Conservation (phyloP, 1,140 invertebrate genomes). For the Bradynema listronoti region DNA sequence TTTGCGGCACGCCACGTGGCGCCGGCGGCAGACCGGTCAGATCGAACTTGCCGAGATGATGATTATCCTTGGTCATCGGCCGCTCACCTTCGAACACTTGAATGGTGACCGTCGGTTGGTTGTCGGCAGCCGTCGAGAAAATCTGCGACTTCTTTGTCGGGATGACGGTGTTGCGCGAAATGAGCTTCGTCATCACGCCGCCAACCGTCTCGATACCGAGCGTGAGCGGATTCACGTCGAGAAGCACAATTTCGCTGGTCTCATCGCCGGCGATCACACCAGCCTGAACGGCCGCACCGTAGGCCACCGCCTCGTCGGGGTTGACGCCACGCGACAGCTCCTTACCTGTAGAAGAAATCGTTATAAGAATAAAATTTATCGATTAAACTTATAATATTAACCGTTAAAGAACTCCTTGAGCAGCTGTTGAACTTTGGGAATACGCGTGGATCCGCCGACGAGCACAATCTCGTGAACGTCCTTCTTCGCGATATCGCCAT, state of each 20-base stretch:
- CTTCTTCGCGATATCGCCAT: slow-evolving; percentile 96
- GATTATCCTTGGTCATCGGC: slow-evolving; percentile 99
- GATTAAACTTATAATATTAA: slow-evolving; percentile 62
- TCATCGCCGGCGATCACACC: slow-evolving; percentile 68
- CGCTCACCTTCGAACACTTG: slow-evolving; percentile 95
- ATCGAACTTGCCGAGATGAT: slow-evolving; percentile 93
- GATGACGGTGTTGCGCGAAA: slow-evolving; percentile 93
- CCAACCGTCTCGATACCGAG: slow-evolving; percentile 98
- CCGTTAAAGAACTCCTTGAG: slow-evolving; percentile 98
- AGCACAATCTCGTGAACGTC: slow-evolving; percentile 97
- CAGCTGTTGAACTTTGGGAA: slow-evolving; percentile 95
- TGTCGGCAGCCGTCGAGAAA: slow-evolving; percentile 96
- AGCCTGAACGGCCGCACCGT: slow-evolving; percentile 96
- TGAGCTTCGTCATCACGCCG: slow-evolving; percentile 98
- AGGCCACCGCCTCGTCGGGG: slow-evolving; percentile 85
- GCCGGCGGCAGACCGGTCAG: slow-evolving; percentile 94
- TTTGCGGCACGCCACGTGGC: slow-evolving; percentile 93
- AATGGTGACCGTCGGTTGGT: slow-evolving; percentile 97
- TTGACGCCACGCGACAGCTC: slow-evolving; percentile 96
- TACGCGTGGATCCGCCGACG: slow-evolving; percentile 96
- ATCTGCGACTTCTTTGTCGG: slow-evolving; percentile 99
- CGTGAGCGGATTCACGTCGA: slow-evolving; percentile 95
- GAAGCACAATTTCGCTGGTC: slow-evolving; percentile 86
- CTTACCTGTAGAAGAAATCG: too few species aligned
- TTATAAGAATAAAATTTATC: background rate